A percentile compares a stretch with the other conserved stretches of the same genome.
Evolutionary conservation across 2,113 vertebrate species (phyloP).

Genomic region (Empidonax traillii): DNA sequence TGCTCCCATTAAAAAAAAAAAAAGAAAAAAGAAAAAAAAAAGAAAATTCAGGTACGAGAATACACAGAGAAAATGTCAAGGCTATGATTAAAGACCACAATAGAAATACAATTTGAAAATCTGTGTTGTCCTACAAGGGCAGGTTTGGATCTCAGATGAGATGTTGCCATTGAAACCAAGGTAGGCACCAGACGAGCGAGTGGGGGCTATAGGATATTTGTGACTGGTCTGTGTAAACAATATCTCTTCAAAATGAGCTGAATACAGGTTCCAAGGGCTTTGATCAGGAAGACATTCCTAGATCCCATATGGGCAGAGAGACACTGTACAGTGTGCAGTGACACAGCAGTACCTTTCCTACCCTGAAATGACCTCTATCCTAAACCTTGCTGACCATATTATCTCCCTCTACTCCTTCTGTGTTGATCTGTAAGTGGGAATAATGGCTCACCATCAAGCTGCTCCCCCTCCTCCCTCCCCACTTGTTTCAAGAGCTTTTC

Average conservation of each 20-base stretch:
- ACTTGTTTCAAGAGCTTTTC: neutral
- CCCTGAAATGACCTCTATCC: neutral
- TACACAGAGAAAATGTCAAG: neutral
- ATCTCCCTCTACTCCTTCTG: neutral
- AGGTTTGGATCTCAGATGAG: neutral
- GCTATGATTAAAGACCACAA: neutral
- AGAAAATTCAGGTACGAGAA: neutral
- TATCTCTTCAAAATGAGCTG: neutral
- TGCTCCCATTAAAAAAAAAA: neutral
- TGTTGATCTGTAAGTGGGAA: neutral
- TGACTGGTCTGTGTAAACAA: neutral
- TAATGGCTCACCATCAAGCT: accelerated
- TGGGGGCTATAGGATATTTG: neutral
- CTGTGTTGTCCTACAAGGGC: neutral
- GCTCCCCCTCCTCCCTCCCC: neutral
- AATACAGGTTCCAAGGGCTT: neutral
- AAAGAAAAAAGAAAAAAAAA: neutral
- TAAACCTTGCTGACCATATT: neutral
- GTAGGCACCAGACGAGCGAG: neutral
- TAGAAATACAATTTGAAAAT: neutral
- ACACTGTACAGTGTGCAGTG: accelerated
- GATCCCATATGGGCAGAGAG: accelerated
- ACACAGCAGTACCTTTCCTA: neutral
- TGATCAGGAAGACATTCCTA: neutral
- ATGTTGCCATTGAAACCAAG: neutral